Percentiles rank a stretch among this genome's conserved stretches.
Evolutionary conservation across 2,113 vertebrate species (phyloP).

Genomic region (Okapia johnstoni): DNA sequence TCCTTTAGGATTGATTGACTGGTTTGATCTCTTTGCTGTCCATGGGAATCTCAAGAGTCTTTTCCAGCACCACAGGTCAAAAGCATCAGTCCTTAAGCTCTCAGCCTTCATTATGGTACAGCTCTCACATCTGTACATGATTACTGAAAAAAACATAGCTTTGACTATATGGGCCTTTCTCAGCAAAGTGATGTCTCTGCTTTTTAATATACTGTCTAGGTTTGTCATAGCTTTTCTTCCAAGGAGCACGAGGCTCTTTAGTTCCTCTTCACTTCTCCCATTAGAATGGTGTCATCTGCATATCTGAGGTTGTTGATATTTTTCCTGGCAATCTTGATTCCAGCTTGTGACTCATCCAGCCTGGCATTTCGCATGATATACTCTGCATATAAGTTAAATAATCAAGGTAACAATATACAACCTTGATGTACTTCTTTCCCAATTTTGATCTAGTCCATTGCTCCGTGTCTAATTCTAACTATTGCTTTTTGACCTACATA

Average conservation of each 20-base stretch:
- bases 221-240: neutral
- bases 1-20: neutral
- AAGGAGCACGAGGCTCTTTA: neutral
- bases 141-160: neutral
- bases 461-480: neutral
- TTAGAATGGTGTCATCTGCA: neutral
- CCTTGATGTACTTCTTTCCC: neutral
- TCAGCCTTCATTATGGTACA: neutral
- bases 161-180: neutral
- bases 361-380: fast-evolving
- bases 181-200: neutral
- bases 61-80: neutral
- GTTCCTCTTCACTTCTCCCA: neutral
- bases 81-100: neutral
- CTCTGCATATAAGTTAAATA: neutral
- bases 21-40: neutral
- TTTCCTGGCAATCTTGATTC: neutral
- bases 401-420: neutral
- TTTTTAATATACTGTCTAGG: neutral
- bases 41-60: neutral
- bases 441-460: neutral
- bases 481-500: neutral
- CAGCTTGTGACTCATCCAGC: neutral
- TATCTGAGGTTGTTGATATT: neutral
- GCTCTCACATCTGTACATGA: neutral